Base-by-base conservation (phyloP, 2,888 invertebrate species). In the Drosophila merina region DNA sequence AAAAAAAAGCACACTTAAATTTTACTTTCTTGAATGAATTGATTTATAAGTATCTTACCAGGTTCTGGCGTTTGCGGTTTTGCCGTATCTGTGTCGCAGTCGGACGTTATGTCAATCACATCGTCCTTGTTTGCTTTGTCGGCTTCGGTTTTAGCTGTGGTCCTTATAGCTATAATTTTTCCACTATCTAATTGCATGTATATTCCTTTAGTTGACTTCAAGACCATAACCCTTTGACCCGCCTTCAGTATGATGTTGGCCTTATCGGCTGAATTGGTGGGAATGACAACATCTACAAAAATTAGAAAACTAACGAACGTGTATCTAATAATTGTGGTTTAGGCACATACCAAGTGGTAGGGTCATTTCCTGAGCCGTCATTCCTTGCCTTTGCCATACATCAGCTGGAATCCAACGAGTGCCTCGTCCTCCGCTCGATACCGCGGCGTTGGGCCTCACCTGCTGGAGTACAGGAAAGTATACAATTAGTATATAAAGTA, bases 111-210 rank as follows among this genome's bases (percentile, higher is more conserved):
- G 74, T 90, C 90, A 45, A 90, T 90, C 9, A 90, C 81, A 59
- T 90, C 88, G 49, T 79, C 83, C 64, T 89, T 90, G 20, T 79
- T 83, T 0, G 56, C 68, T 51, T 86, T 88, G 57, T 86, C 85
- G 12, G 75, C 60, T 50, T 88, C 89, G 25, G 89, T 80, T 72
- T 91, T 91, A n/a, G 89, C 82, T 20, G 91, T 86, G 3, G 91
- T 91, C 56, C 91, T 95, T 79, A 98, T 97, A 26, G 98, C 97
- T 75, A 98, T 97, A 69, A 98, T 97, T 92, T 98, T 97, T 30
- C 98, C 98, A 79, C 97, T 97, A 89, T 97, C 97, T 47, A 98
- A 92, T 85, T 98, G 96, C 95, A 99, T 97, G 92, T 98, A 98
- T 76, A 98, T 98, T 49, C 98, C 98, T 92, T 98, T 98, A 0